A percentile compares a stretch with the other conserved stretches of the same genome.
Evolutionary conservation across 2,113 vertebrate genomes (phyloP).

Genomic region (Lampris megalopsis): DNA sequence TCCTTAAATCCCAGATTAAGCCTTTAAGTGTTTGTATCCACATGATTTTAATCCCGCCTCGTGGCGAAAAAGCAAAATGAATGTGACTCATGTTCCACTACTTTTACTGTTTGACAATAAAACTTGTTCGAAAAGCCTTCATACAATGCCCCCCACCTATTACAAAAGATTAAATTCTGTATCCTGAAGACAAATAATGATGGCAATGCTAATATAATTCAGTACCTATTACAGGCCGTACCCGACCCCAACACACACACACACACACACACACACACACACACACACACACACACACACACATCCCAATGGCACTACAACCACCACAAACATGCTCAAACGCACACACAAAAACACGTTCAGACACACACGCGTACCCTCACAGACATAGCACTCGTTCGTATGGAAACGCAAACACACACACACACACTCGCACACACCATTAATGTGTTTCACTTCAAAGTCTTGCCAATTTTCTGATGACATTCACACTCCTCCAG

Average conservation of each 20-base stretch:
- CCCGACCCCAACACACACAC: constrained; percentile 56
- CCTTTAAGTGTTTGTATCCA: no score
- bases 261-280: constrained; percentile 13
- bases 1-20: no score
- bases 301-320: no score
- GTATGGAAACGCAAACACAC: background rate
- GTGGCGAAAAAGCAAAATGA: constrained; percentile 36
- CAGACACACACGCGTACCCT: constrained; percentile 3
- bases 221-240: constrained; percentile 85
- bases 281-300: constrained; percentile 6
- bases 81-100: constrained; percentile 50
- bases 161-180: constrained; percentile 79
- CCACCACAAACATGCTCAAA: background rate
- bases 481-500: constrained; percentile 99
- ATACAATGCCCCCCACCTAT: background rate
- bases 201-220: constrained; percentile 88
- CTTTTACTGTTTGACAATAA: constrained; percentile 46
- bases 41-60: constrained; percentile 27
- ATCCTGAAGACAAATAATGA: constrained; percentile 83
- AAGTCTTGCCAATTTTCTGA: constrained; percentile 96
- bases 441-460: constrained; percentile 93
- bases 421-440: constrained; percentile 60
- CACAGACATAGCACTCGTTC: background rate
- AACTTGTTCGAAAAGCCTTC: constrained; percentile 34
- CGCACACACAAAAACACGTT: constrained; percentile 44